Percentiles rank a stretch among this genome's conserved stretches.
Conservation (phyloP, 2,113 vertebrate genomes). For the Oxyruncus cristatus region DNA sequence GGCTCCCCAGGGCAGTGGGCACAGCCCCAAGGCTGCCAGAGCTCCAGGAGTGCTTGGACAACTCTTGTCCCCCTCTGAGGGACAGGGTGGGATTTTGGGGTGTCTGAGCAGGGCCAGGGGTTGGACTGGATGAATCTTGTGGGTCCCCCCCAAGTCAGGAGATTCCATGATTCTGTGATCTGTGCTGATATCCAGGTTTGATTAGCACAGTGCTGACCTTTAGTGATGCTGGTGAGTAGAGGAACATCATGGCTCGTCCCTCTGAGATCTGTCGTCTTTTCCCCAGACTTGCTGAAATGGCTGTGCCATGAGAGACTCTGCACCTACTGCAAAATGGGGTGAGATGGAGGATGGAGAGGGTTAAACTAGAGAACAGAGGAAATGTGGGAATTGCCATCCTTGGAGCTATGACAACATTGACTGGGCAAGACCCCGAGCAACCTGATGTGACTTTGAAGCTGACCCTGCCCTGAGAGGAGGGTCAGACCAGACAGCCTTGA, state of each 20-base stretch:
- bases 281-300: neutral
- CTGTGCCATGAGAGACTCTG: neutral
- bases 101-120: neutral
- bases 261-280: neutral
- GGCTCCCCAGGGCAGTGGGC: neutral
- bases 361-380: neutral
- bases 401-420: neutral
- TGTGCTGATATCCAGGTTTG: neutral
- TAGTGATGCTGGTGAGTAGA: neutral
- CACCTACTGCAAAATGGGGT: neutral
- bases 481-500: fast-evolving
- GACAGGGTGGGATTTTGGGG: neutral
- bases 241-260: neutral
- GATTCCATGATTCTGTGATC: neutral
- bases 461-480: neutral
- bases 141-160: neutral
- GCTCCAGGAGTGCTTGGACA: neutral
- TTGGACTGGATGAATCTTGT: fast-evolving
- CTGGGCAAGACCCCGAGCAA: neutral
- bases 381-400: neutral
- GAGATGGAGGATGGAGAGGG: neutral
- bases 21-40: neutral
- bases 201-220: neutral
- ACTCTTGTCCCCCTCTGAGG: neutral
- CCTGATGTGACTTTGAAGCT: neutral